A percentile compares a stretch with the other conserved stretches of the same genome.
phyloP scores from a whole-genome alignment of 2,888 invertebrate genomes.

The Lasius platythorax region DNA sequence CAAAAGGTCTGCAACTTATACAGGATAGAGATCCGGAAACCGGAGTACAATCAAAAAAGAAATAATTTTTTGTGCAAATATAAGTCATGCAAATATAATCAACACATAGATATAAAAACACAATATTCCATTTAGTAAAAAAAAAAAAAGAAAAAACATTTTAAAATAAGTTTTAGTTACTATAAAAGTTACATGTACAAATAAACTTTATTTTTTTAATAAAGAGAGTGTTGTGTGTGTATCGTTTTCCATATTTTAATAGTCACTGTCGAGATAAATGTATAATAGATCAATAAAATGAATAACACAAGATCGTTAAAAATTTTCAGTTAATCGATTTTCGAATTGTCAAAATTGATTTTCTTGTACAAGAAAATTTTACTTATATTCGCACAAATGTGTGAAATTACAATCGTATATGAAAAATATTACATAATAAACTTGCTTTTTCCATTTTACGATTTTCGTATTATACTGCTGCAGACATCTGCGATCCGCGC shows the following conservation, averaged over 20 bases:
- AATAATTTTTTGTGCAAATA: neutral
- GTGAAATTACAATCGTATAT: neutral
- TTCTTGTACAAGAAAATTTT: neutral
- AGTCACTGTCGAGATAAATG: neutral
- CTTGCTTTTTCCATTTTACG: neutral
- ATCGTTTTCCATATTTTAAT: neutral
- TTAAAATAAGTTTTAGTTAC: neutral
- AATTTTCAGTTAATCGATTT: neutral
- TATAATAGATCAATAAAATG: neutral
- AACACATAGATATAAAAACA: neutral
- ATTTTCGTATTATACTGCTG: neutral
- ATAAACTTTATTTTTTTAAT: neutral
- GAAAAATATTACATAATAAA: neutral
- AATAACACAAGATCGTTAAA: neutral
- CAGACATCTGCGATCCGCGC: slow-evolving; percentile 18
- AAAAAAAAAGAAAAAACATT: neutral
- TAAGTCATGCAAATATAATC: neutral
- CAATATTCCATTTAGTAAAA: too few species aligned
- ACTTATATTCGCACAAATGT: neutral
- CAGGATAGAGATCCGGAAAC: too few species aligned
- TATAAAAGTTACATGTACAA: neutral
- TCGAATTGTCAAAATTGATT: neutral
- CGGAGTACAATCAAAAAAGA: neutral
- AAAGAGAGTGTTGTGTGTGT: neutral
- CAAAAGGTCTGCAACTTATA: too few species aligned